Percentiles rank a stretch among this genome's conserved stretches.
Evolutionary conservation across 2,888 invertebrate genomes (phyloP).

Genomic region (Diploptera punctata): DNA sequence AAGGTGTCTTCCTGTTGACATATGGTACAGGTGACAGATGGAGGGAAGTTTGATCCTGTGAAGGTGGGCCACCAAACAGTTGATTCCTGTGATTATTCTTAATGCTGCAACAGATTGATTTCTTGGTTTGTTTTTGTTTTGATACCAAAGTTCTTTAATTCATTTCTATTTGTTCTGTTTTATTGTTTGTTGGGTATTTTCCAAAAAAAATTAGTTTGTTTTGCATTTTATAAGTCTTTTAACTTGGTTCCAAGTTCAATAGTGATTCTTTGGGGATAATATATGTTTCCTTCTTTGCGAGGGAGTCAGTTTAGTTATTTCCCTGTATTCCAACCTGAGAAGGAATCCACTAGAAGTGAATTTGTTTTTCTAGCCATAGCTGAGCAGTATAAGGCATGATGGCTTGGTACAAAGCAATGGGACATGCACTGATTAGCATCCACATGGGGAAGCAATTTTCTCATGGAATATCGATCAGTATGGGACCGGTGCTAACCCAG

Average conservation of each 20-base stretch:
- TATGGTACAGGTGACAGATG: too few relatives aligned
- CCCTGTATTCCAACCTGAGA: background rate
- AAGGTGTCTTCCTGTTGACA: background rate
- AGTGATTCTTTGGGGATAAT: background rate
- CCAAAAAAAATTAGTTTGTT: background rate
- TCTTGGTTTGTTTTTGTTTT: background rate
- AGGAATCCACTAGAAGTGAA: background rate
- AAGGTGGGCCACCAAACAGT: too few relatives aligned
- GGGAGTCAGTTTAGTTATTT: background rate
- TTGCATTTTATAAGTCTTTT: background rate
- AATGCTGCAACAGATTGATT: too few relatives aligned
- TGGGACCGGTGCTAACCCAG: too few relatives aligned
- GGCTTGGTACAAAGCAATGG: too few relatives aligned
- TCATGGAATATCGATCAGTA: too few relatives aligned
- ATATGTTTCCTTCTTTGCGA: background rate
- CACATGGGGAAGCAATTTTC: too few relatives aligned
- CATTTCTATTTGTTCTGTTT: background rate
- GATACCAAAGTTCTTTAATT: background rate
- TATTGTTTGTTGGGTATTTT: background rate
- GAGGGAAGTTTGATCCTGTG: too few relatives aligned
- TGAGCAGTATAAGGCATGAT: too few relatives aligned
- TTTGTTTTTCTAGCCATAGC: too few relatives aligned
- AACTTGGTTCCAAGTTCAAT: background rate
- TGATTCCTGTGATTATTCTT: background rate
- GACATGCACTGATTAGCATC: too few relatives aligned